phyloP scores from a whole-genome alignment of 2,888 invertebrate species.

The Sarcophaga caerulescens region DNA sequence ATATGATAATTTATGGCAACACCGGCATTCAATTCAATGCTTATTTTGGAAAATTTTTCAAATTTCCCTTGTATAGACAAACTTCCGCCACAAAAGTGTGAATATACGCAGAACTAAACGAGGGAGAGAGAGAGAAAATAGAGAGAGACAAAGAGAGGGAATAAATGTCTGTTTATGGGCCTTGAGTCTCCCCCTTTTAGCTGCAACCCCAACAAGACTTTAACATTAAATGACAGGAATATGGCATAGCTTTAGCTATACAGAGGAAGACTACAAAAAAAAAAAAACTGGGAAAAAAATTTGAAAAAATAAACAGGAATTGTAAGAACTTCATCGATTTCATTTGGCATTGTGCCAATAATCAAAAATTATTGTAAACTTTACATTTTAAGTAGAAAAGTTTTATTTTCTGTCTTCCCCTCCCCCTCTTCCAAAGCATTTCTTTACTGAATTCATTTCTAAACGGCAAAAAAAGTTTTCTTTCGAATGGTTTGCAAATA shows the following conservation, averaged over 20 bases:
- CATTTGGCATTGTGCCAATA: slow-evolving; percentile 78
- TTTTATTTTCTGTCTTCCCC: slow-evolving; percentile 59
- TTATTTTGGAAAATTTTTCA: slow-evolving; percentile 51
- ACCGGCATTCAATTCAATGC: slow-evolving; percentile 77
- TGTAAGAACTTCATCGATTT: slow-evolving; percentile 67
- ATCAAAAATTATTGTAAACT: slow-evolving; percentile 80
- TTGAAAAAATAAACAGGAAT: slow-evolving; percentile 6
- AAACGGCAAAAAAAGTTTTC: slow-evolving; percentile 40
- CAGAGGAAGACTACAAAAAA: slow-evolving; percentile 5
- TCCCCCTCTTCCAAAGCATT: not conserved
- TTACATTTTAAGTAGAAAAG: slow-evolving; percentile 77
- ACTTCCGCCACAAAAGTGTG: slow-evolving; percentile 59
- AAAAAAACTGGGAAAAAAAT: not conserved
- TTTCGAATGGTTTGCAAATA: slow-evolving; percentile 59
- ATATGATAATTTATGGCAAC: slow-evolving; percentile 78
- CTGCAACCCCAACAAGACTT: too few relatives aligned
- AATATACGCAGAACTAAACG: slow-evolving; percentile 8
- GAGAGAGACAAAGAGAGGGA: slow-evolving; percentile 24
- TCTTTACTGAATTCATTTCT: slow-evolving; percentile 19
- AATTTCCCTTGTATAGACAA: slow-evolving; percentile 57
- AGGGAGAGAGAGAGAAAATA: slow-evolving; percentile 15
- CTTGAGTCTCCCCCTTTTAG: not conserved
- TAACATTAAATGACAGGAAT: not conserved
- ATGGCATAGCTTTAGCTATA: not conserved
- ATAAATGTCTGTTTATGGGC: slow-evolving; percentile 2